A percentile compares a stretch with the other conserved stretches of the same genome.
Evolutionary conservation across 1,140 invertebrate species (phyloP).

Genomic region (Bombus difficillimus): DNA sequence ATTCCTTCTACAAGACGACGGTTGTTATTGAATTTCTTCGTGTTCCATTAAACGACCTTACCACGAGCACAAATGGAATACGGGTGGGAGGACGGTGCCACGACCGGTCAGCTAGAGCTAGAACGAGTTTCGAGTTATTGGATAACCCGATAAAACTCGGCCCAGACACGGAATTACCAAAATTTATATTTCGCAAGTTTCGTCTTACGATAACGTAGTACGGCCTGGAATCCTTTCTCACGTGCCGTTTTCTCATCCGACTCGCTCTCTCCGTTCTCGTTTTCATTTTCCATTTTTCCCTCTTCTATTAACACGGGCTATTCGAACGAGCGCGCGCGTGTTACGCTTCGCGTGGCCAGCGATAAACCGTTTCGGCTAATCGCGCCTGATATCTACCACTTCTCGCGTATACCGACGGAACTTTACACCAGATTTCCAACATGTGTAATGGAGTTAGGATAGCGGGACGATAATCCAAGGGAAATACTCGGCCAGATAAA

Average conservation of each 20-base stretch:
- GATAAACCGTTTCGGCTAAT: slow-evolving; percentile 66
- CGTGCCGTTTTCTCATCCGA: slow-evolving; percentile 26
- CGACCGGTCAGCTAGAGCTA: background rate
- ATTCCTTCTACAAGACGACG: background rate
- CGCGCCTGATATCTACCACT: slow-evolving; percentile 48
- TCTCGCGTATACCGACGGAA: slow-evolving; percentile 21
- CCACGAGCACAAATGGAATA: background rate
- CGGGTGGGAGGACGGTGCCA: background rate
- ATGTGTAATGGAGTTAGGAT: background rate
- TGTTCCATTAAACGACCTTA: background rate
- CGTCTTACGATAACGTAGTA: slow-evolving; percentile 4
- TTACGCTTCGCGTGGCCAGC: slow-evolving; percentile 25
- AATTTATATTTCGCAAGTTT: slow-evolving; percentile 41
- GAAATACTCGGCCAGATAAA: background rate
- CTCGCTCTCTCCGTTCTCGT: background rate
- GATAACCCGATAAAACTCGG: slow-evolving; percentile 39
- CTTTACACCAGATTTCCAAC: slow-evolving; percentile 35
- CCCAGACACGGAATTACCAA: background rate
- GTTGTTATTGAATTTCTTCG: slow-evolving; percentile 24
- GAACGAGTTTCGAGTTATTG: slow-evolving; percentile 37
- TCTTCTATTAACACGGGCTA: background rate
- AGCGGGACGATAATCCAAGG: background rate
- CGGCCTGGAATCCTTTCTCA: slow-evolving; percentile 1
- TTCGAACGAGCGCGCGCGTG: no score
- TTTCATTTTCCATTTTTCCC: slow-evolving; percentile 6